Base-by-base conservation (phyloP, 2,797 vertebrate genomes). In the Mionectes olivaceus region DNA sequence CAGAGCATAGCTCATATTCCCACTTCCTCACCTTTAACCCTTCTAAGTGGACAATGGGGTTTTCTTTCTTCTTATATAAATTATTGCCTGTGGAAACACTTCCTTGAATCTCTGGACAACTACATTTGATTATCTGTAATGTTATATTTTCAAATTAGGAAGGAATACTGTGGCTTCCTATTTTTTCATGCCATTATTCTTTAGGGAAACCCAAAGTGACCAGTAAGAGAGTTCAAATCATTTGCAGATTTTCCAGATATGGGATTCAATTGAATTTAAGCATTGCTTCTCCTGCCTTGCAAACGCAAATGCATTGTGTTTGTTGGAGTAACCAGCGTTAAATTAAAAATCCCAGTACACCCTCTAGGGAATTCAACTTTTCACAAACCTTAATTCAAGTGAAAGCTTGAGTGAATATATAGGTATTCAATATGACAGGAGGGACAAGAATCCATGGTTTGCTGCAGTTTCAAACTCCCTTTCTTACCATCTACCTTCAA, bases 21-120 rank as follows among this genome's bases (percentile, higher is more conserved):
- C 78, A 86, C 84, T 87, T 84, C 68, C 50, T 93, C 67, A 92
- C 83, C 87, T 96, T 90, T 96, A 94, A 96, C 91, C 93, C 56
- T 77, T 82, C 64, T 96, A 90, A 96, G 69, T 75, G 83, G 94
- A 91, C 95, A 93, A 75, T 73, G 44, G 28, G 39, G 52, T 83
- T 96, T 96, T 96, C 32, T 83, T 91, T 93, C 87, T 90, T 79
- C 32, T 83, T 83, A 84, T 28, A 75, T 73, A 82, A 91, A 64
- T 89, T 71, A 94, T 44, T 88, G n/a, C 52, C 63, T 77, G 61
- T 75, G 50, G 70, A 84, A 95, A 86, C 37, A 53, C 32, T 81
- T 82, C 30, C 44, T 90, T 83, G 81, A 90, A 79, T 65, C 73
- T 88, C 91, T 83, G 63, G 47, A 71, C 91, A 83, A 91, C 75